Evolutionary conservation across 2,113 vertebrate species (phyloP), one percentile per base, ranked within the genome.

Genomic region (Cheirogaleus medius): DNA sequence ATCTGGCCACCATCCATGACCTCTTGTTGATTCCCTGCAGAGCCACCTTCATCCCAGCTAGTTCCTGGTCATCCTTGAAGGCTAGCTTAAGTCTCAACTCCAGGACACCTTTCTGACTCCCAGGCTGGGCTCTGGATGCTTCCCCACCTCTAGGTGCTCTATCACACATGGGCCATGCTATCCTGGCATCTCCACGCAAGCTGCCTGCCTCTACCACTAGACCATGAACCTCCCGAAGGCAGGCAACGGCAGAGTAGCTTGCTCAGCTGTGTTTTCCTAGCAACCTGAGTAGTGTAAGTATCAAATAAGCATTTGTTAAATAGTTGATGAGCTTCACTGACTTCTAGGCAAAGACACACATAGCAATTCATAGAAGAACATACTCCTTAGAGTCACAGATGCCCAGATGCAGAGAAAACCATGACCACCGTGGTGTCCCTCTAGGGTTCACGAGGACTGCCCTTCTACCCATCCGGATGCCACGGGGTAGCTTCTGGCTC

Each of bases 111-210:
- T 39, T 6, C 56, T 80, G 47, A 44, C 4, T 29, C 39, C 44
- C 12, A 29, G 63, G 29, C 14, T 52, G 83, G 74, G 10, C 44
- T 81, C 66, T 1, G 21, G 15, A 25, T 5, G 21, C 13, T 20
- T 76, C 14, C 42, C 34, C 14, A 49, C 25, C 27, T 64, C 37
- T 27, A 14, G 8, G 58, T 42, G 25, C 64, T 92, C 68, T 20
- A 13, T 64, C 15, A 27, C 4, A 34, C 37, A 27, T 0, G 20
- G 66, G 44, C 44, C 2, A 1, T 10, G 11, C 2, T 20, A 14
- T 2, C n/a, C 0, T 39, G 47, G 68, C 77, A 37, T 11, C n/a
- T 21, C 15, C 17, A 20, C n/a, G 58, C 23, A 66, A 60, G 15
- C 11, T 66, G 42, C 49, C 77, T 42, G 1, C 73, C 73, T 78